Conservation (phyloP, 1,140 invertebrate genomes). For the Bactericera cockerelli region DNA sequence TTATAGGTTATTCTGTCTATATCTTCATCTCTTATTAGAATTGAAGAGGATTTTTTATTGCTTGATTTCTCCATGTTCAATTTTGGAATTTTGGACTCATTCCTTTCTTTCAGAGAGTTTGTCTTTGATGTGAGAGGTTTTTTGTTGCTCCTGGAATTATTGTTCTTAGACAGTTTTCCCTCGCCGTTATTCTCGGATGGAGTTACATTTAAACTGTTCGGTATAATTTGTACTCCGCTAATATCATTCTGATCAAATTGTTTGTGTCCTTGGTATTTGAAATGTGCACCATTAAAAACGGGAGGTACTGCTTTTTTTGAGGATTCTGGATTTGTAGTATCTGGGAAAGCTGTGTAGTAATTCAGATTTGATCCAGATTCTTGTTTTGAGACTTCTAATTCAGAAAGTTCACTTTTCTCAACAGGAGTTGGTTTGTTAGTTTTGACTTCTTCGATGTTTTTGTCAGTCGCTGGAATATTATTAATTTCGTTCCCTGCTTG, state of each 20-base stretch:
- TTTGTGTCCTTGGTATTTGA: not conserved
- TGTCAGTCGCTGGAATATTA: no score
- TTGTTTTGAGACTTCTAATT: not conserved
- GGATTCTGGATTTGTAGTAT: not conserved
- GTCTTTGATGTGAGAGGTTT: no score
- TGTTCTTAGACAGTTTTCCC: no score
- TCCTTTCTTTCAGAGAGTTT: no score
- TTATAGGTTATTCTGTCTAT: conserved; percentile 2
- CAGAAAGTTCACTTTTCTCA: not conserved
- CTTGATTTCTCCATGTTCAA: not conserved
- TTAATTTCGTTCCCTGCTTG: no score
- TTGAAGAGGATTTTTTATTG: not conserved
- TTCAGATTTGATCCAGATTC: not conserved
- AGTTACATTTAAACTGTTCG: not conserved
- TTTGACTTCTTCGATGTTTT: not conserved
- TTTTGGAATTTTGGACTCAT: not conserved
- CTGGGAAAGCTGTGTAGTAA: not conserved
- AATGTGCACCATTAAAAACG: not conserved
- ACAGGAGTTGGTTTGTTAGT: not conserved
- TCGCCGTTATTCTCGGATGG: not conserved
- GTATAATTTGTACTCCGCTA: not conserved
- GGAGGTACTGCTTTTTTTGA: no score
- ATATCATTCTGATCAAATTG: not conserved
- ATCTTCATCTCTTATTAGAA: conserved; percentile 2
- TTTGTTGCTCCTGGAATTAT: not conserved